Conservation (phyloP, 2,797 vertebrate genomes). For the Myotis myotis region DNA sequence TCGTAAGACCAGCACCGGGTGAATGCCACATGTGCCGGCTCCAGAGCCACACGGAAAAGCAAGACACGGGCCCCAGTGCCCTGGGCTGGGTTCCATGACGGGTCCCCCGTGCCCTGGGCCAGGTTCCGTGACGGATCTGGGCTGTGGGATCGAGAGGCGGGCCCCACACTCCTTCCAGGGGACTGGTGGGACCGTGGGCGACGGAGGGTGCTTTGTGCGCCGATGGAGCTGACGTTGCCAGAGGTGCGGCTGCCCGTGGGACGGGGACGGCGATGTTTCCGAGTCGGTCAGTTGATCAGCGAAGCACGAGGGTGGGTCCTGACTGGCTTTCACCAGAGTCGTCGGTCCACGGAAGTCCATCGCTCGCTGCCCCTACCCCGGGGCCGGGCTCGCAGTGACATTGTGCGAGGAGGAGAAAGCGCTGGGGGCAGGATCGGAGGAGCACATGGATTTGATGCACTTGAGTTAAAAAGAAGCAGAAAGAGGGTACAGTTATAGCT, state of each 20-base stretch:
- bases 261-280: not conserved
- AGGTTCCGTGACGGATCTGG: no score
- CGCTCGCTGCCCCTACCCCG: not conserved
- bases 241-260: not conserved
- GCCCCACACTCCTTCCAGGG: not conserved
- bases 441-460: not conserved
- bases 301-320: not conserved
- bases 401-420: no score
- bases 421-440: not conserved
- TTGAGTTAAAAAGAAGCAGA: not conserved
- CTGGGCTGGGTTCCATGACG: not conserved
- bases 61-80: not conserved
- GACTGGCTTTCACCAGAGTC: not conserved
- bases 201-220: not conserved
- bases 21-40: not conserved
- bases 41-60: not conserved
- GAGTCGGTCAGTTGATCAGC: not conserved
- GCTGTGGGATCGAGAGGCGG: accelerated
- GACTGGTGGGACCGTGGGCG: not conserved
- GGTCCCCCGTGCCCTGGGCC: no score
- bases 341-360: accelerated
- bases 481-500: not conserved
- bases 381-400: not conserved
- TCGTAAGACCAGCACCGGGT: not conserved
- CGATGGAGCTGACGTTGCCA: not conserved